Evolutionary conservation across 2,797 vertebrate genomes (phyloP).

Genomic region (Balearica regulorum): DNA sequence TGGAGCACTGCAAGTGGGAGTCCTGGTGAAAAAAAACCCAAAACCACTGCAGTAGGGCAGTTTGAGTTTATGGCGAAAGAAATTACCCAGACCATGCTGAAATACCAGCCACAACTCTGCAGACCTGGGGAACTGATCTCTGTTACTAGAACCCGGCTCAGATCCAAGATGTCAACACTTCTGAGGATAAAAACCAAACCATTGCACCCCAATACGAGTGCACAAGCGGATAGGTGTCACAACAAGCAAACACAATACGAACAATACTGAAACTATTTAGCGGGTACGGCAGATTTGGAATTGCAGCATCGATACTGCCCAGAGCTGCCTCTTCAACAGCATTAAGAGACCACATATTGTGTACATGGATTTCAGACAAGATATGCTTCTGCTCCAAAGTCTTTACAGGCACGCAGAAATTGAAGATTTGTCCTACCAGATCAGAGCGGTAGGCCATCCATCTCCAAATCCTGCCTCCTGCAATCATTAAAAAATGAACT

Average conservation of each 20-base stretch:
- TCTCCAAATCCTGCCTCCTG: background rate
- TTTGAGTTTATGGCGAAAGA: background rate
- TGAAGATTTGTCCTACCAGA: background rate
- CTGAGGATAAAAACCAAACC: background rate
- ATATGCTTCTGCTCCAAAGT: background rate
- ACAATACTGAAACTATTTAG: background rate
- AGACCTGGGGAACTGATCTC: background rate
- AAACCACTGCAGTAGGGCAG: background rate
- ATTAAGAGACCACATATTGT: background rate
- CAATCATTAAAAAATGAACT: background rate
- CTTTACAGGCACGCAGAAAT: background rate
- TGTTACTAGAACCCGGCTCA: background rate
- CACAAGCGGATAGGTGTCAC: background rate
- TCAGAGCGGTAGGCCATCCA: background rate
- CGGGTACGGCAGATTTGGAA: background rate
- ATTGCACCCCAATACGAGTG: background rate
- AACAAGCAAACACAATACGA: background rate
- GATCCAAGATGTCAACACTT: background rate
- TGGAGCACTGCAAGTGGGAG: background rate
- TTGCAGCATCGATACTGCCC: background rate
- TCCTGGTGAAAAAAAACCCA: background rate
- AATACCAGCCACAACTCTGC: background rate
- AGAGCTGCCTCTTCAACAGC: background rate
- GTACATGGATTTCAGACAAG: background rate
- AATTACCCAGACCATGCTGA: background rate